phyloP scores from a whole-genome alignment of 1,140 invertebrate species.

The Caenorhabditis brenneri region DNA sequence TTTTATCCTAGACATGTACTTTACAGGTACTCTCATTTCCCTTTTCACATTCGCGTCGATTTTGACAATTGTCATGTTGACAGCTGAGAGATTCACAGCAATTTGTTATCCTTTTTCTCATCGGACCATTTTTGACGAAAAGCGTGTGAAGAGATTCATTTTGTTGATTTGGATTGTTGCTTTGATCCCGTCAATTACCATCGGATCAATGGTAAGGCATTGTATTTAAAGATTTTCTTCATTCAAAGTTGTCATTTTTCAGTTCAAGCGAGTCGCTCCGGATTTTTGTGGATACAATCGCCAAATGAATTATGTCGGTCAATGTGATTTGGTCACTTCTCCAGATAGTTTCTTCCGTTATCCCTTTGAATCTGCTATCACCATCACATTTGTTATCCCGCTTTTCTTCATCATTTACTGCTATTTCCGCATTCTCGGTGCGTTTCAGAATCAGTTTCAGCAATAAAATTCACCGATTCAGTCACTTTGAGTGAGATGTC shows the following conservation, averaged over 20 bases:
- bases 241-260: constrained; percentile 34
- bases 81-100: constrained; percentile 64
- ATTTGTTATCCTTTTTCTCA: constrained; percentile 68
- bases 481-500: constrained; percentile 64
- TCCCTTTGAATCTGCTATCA: constrained; percentile 55
- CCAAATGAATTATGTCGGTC: constrained; percentile 53
- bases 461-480: neutral
- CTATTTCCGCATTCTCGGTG: constrained; percentile 63
- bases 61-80: constrained; percentile 60
- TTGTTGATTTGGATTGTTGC: constrained; percentile 63
- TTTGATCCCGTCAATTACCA: constrained; percentile 67
- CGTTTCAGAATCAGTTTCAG: neutral
- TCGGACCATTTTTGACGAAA: constrained; percentile 53
- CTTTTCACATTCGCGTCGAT: constrained; percentile 69
- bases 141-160: constrained; percentile 56
- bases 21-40: constrained; percentile 63
- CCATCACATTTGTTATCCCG: constrained; percentile 67
- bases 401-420: constrained; percentile 66
- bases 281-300: constrained; percentile 67
- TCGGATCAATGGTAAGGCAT: constrained; percentile 61
- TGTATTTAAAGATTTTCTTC: constrained; percentile 1
- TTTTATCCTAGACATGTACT: neutral
- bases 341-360: constrained; percentile 49
- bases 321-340: constrained; percentile 63
- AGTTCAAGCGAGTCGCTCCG: constrained; percentile 65